Conservation (phyloP, 2,113 vertebrate species). For the Syrrhaptes paradoxus region DNA sequence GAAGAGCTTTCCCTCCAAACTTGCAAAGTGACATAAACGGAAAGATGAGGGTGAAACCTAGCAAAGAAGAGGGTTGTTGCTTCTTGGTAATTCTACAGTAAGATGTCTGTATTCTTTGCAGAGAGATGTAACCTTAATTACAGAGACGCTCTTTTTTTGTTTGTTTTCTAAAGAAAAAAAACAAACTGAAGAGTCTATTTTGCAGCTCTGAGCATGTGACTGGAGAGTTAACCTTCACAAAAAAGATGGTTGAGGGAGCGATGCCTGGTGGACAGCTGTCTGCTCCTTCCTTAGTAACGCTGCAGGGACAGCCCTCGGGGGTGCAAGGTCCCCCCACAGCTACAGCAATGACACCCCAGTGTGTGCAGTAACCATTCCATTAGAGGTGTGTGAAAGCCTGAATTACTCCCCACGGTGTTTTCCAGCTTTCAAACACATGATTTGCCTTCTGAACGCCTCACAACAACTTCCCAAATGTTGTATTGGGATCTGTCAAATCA, state of each 20-base stretch:
- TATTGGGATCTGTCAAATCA: background rate
- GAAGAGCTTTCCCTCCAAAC: background rate
- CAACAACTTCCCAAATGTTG: background rate
- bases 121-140: background rate
- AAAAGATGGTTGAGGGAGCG: accelerated
- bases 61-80: background rate
- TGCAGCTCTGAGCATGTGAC: accelerated
- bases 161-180: background rate
- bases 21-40: background rate
- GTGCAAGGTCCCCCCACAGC: background rate
- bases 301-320: background rate
- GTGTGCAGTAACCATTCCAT: background rate
- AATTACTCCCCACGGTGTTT: background rate
- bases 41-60: background rate
- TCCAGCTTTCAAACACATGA: background rate
- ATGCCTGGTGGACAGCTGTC: background rate
- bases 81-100: background rate
- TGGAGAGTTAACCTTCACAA: background rate
- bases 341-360: accelerated
- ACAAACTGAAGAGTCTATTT: background rate
- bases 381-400: background rate
- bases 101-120: background rate
- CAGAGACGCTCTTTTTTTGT: background rate
- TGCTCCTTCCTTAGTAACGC: background rate
- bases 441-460: background rate